phyloP scores from a whole-genome alignment of 2,113 vertebrate species.

The Calidris pygmaea region DNA sequence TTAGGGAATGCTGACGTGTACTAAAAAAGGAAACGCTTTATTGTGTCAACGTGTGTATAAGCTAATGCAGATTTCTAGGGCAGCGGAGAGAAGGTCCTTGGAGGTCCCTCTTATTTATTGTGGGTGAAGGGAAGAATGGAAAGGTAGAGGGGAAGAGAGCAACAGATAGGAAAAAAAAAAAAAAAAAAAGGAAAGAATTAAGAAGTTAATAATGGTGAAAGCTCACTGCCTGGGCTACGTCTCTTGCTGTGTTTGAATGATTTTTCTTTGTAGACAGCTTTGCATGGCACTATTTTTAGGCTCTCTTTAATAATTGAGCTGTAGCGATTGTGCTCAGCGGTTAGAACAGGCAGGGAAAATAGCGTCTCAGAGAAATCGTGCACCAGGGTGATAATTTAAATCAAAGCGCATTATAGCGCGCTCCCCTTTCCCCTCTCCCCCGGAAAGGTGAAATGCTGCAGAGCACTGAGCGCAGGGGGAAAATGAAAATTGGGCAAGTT shows the following conservation, averaged over 20 bases:
- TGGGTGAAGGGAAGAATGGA: slow-evolving; percentile 42
- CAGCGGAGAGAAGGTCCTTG: background rate
- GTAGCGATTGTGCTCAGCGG: slow-evolving; percentile 73
- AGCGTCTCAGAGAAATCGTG: slow-evolving; percentile 66
- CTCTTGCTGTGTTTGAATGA: slow-evolving; percentile 73
- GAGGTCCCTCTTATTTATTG: slow-evolving; percentile 47
- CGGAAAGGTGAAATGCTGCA: slow-evolving; percentile 15
- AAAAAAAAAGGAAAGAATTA: background rate
- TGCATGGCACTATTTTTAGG: slow-evolving; percentile 75
- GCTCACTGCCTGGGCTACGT: slow-evolving; percentile 35
- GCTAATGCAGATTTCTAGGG: slow-evolving; percentile 41
- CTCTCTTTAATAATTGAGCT: slow-evolving; percentile 81
- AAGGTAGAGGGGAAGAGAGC: background rate
- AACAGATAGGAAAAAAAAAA: background rate
- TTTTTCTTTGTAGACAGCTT: slow-evolving; percentile 72
- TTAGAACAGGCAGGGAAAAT: slow-evolving; percentile 72
- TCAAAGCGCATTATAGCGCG: slow-evolving; percentile 50
- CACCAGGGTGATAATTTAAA: slow-evolving; percentile 73
- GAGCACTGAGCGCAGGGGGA: background rate
- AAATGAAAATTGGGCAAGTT: slow-evolving; percentile 45
- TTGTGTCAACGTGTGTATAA: background rate
- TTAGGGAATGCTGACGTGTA: slow-evolving; percentile 1
- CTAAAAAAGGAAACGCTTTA: background rate
- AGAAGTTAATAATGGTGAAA: slow-evolving; percentile 54
- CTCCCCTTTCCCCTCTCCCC: background rate